These are phyloP conservation scores for Onychomys leucogaster DNA, from an alignment of 2,797 vertebrate genomes.

Conservation along the genomic window DNA sequence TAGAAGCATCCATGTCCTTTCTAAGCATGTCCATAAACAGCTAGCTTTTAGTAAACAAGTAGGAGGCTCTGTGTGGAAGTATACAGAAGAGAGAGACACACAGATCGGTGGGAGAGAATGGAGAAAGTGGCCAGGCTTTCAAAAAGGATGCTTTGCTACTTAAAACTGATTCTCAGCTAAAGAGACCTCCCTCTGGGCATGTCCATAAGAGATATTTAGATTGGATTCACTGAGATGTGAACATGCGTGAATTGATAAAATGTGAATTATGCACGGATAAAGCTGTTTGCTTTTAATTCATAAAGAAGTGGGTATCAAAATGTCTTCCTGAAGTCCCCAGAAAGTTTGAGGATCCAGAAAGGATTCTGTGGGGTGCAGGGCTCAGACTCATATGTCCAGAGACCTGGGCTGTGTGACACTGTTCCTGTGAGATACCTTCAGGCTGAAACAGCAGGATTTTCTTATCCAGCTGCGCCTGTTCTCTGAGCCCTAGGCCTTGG, in stretches of 20 bases:
- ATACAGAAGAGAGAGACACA: background rate
- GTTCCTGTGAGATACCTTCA: background rate
- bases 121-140: background rate
- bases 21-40: background rate
- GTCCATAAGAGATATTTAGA: background rate
- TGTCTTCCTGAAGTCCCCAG: background rate
- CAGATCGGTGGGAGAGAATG: background rate
- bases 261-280: background rate
- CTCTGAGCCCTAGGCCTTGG: background rate
- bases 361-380: background rate
- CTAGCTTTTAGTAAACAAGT: background rate
- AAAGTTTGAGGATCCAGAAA: background rate
- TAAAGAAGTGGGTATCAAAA: background rate
- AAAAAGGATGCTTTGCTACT: background rate
- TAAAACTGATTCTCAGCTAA: background rate
- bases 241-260: slow-evolving; percentile 5
- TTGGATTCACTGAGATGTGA: background rate
- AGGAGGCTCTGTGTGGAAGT: background rate
- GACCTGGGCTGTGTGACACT: background rate
- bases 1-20: background rate
- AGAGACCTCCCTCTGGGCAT: background rate
- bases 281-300: background rate
- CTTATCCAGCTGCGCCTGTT: background rate
- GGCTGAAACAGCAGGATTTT: background rate
- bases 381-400: background rate